Percentiles rank a stretch among this genome's conserved stretches.
phyloP scores from a whole-genome alignment of 2,888 invertebrate species.

The Julus scanicus region DNA sequence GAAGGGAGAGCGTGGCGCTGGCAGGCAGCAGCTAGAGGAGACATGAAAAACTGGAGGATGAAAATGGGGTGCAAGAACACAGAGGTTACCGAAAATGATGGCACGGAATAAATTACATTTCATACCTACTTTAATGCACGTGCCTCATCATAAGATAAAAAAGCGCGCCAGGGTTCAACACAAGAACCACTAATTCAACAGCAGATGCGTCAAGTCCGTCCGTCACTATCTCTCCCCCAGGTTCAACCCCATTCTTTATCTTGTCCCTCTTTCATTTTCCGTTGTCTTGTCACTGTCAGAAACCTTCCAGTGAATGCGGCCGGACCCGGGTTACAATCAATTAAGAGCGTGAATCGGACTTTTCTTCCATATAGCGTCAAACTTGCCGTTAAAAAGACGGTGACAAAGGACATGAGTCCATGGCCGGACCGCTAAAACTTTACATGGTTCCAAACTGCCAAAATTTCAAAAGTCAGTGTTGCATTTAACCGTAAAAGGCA shows the following conservation, averaged over 20 bases:
- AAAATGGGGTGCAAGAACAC: conserved; percentile 36
- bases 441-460: background rate
- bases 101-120: conserved; percentile 42
- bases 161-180: conserved; percentile 36
- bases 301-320: background rate
- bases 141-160: conserved; percentile 36
- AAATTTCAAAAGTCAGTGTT: background rate
- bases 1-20: conserved; percentile 5
- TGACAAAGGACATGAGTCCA: background rate
- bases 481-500: background rate
- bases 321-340: conserved; percentile 34
- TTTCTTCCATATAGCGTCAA: background rate
- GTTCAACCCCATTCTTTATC: conserved; percentile 6
- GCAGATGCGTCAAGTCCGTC: conserved; percentile 36
- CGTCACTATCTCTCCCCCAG: conserved; percentile 3
- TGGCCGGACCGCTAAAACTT: background rate
- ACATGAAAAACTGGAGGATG: conserved; percentile 31
- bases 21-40: conserved; percentile 6
- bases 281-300: conserved; percentile 29
- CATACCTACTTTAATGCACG: conserved; percentile 42
- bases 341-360: conserved; percentile 20
- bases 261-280: conserved; percentile 13
- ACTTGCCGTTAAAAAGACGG: background rate
- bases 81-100: conserved; percentile 39
- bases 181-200: conserved; percentile 38